Percentiles rank a stretch among this genome's conserved stretches.
phyloP scores from a whole-genome alignment of 1,140 invertebrate genomes.

The Idris sp. region DNA sequence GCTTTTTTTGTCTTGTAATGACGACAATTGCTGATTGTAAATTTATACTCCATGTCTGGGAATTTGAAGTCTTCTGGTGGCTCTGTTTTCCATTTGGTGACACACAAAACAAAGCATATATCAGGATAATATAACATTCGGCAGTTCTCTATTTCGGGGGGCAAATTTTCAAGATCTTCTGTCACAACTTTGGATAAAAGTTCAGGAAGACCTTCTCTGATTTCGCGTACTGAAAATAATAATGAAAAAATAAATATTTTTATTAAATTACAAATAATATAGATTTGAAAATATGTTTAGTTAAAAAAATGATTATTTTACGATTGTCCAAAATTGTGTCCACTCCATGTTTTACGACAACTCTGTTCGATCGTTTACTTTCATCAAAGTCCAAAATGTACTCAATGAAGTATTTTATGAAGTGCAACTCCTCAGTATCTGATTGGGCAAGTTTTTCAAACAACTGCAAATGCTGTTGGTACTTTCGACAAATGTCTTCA shows the following conservation, averaged over 20 bases:
- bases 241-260: slow-evolving; percentile 21
- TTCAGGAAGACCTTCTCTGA: slow-evolving; percentile 80
- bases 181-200: slow-evolving; percentile 83
- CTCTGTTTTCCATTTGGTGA: slow-evolving; percentile 82
- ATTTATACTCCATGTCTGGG: slow-evolving; percentile 85
- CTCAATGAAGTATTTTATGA: slow-evolving; percentile 78
- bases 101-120: slow-evolving; percentile 87
- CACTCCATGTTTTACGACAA: slow-evolving; percentile 83
- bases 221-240: too few species aligned
- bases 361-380: slow-evolving; percentile 81
- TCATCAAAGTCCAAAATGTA: slow-evolving; percentile 84
- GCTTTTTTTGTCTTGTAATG: slow-evolving; percentile 88
- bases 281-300: too few species aligned
- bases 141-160: slow-evolving; percentile 83
- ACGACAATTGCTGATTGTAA: slow-evolving; percentile 82
- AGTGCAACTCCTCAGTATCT: slow-evolving; percentile 80
- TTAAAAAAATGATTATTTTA: slow-evolving; percentile 69
- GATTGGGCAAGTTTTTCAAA: slow-evolving; percentile 80
- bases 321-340: slow-evolving; percentile 83
- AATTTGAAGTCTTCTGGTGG: slow-evolving; percentile 79
- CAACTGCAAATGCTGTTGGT: slow-evolving; percentile 75
- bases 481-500: slow-evolving; percentile 80
- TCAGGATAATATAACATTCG: slow-evolving; percentile 88
- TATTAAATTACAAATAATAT: too few species aligned
- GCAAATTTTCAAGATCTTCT: slow-evolving; percentile 84